Conservation (phyloP, 2,797 vertebrate genomes). For the Gallirallus australis region DNA sequence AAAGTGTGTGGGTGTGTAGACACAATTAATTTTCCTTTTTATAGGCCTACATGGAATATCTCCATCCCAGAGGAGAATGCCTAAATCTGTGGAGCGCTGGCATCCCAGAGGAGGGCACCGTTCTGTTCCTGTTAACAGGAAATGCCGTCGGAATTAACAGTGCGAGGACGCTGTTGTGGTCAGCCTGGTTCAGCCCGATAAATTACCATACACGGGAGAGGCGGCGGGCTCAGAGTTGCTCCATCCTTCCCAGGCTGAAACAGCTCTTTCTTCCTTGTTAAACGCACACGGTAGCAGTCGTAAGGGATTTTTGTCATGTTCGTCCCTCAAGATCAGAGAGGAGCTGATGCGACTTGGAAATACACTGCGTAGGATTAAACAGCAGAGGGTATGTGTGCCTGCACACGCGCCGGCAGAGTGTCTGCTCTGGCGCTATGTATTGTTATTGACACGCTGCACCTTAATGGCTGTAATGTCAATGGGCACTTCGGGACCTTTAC, state of each 20-base stretch:
- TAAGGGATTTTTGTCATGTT: constrained; percentile 33
- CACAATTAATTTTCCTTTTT: constrained; percentile 69
- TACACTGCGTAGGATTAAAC: constrained; percentile 13
- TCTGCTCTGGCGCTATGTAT: constrained; percentile 15
- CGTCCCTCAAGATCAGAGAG: constrained; percentile 39
- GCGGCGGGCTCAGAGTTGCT: background rate
- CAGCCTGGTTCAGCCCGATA: constrained; percentile 10
- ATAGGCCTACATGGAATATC: constrained; percentile 37
- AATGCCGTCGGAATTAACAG: constrained; percentile 39
- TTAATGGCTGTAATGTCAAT: constrained; percentile 71
- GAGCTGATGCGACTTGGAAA: background rate
- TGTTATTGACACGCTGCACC: constrained; percentile 64
- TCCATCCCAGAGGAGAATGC: background rate
- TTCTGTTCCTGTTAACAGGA: constrained; percentile 18
- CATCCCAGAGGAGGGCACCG: constrained; percentile 38
- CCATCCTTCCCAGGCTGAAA: background rate
- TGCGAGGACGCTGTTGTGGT: background rate
- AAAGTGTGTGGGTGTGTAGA: constrained; percentile 59
- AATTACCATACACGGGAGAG: background rate
- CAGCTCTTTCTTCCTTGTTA: background rate
- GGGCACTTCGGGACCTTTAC: constrained; percentile 64
- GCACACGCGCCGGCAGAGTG: background rate
- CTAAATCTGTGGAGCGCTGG: background rate
- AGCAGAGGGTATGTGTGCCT: constrained; percentile 30
- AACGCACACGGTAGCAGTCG: background rate